phyloP scores from a whole-genome alignment of 2,797 vertebrate genomes.

The Syncerus caffer region DNA sequence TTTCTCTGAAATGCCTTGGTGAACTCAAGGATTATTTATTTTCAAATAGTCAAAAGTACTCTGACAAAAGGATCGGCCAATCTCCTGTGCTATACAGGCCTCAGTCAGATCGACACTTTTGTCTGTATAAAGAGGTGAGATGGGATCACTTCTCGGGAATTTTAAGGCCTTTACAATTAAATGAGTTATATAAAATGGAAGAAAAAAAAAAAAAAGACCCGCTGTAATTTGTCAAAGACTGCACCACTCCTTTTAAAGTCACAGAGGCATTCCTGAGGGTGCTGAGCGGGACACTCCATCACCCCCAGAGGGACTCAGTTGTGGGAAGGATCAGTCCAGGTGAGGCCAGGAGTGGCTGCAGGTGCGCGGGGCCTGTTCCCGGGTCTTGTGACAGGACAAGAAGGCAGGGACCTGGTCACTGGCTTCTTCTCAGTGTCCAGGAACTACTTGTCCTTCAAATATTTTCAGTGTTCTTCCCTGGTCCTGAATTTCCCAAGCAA shows the following conservation, averaged over 20 bases:
- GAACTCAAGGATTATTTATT: neutral
- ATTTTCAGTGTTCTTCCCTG: neutral
- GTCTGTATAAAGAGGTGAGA: neutral
- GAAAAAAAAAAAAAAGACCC: too few relatives aligned
- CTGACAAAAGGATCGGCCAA: neutral
- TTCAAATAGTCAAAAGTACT: neutral
- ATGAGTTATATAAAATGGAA: neutral
- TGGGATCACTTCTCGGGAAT: neutral
- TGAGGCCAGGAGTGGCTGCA: neutral
- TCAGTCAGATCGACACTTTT: neutral
- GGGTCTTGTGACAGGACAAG: neutral
- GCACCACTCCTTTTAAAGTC: neutral
- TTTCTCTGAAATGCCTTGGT: neutral
- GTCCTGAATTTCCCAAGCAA: neutral
- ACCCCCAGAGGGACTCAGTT: too few relatives aligned
- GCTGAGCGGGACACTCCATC: neutral
- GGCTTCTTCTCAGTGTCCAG: neutral
- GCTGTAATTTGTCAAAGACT: neutral
- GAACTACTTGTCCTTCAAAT: neutral
- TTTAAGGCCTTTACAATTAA: neutral
- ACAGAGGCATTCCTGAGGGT: neutral
- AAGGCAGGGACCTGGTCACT: neutral
- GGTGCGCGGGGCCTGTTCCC: accelerated
- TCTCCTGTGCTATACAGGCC: neutral
- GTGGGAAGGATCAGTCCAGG: neutral